Base-by-base conservation (phyloP, 2,888 invertebrate genomes). In the Danaus chrysippus region DNA sequence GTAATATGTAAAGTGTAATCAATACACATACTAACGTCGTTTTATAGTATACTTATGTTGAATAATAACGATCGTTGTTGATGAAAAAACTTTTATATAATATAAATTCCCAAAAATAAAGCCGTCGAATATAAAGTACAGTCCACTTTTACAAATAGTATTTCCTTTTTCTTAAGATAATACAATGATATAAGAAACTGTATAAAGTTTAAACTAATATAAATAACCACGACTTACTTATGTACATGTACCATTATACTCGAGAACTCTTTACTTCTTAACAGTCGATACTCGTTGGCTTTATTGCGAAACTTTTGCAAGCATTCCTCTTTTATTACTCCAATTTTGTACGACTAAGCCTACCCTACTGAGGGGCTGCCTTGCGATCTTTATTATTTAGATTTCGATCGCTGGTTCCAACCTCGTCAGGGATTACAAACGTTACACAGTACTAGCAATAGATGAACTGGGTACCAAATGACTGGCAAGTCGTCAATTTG, bases 261-360 rank as follows among this genome's bases (percentile, higher is more conserved):
- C 70, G 73, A 77, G 81, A 88, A 87, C 89, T 88, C 88, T 87
- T 89, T 89, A 84, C 88, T 88, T 83, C 89, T 89, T 87, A 87
- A 84, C 88, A 91, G 88, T 90, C 90, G 89, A 90, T 91, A 88
- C 87, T 86, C 84, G 86, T 86, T 83, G 84, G 81, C 82, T 89
- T 90, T 91, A 91, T 91, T 91, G 87, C 89, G 76, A 91, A 91
- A 91, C 86, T 91, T 91, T 90, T 81, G 82, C 84, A 81, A 83
- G 87, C 90, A 89, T 90, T 90, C 83, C 90, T 86, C 89, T 88
- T 90, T 90, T 91, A 91, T 90, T 90, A 89, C 91, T 82, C 86
- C 89, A 90, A 90, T 90, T 91, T 89, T 87, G 88, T 87, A 82
- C 84, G 83, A 81, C 82, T 87, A 87, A 88, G 89, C 88, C 89